phyloP scores from a whole-genome alignment of 2,888 invertebrate species.

The Lagria hirta region DNA sequence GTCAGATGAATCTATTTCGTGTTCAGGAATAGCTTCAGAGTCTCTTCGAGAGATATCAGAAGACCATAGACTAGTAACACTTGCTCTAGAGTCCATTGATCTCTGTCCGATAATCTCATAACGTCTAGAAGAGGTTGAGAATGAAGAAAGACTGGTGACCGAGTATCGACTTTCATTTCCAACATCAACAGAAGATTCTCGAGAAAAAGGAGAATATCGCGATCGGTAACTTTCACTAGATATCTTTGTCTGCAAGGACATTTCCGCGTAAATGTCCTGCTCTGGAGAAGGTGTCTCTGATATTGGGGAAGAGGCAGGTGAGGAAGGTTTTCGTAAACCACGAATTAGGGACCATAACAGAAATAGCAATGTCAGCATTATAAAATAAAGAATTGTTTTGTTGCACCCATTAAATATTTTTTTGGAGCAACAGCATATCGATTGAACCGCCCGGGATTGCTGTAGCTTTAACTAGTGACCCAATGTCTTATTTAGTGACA shows the following conservation, averaged over 20 bases:
- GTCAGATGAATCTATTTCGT: slow-evolving; percentile 51
- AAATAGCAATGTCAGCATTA: slow-evolving; percentile 65
- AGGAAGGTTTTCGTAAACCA: slow-evolving; percentile 54
- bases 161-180: slow-evolving; percentile 53
- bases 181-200: slow-evolving; percentile 53
- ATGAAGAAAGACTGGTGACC: slow-evolving; percentile 53
- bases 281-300: slow-evolving; percentile 47
- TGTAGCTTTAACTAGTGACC: slow-evolving; percentile 9
- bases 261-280: slow-evolving; percentile 44
- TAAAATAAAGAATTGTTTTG: slow-evolving; percentile 31
- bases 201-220: slow-evolving; percentile 49
- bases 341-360: slow-evolving; percentile 66
- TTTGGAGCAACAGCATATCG: slow-evolving; percentile 25
- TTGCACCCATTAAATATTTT: slow-evolving; percentile 17
- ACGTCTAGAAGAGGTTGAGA: slow-evolving; percentile 52
- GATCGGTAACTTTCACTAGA: slow-evolving; percentile 47
- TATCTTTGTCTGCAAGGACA: slow-evolving; percentile 46
- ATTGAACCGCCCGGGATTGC: slow-evolving; percentile 21
- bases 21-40: slow-evolving; percentile 53
- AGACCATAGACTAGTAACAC: slow-evolving; percentile 53
- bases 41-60: slow-evolving; percentile 50
- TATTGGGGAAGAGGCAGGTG: slow-evolving; percentile 47
- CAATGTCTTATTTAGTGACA: slow-evolving; percentile 12
- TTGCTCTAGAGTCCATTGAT: slow-evolving; percentile 53
- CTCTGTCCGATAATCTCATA: slow-evolving; percentile 54